Evolutionary conservation across 2,113 vertebrate genomes (phyloP), one percentile per base, ranked within the genome.

Genomic region (Pelmatolapia mariae): DNA sequence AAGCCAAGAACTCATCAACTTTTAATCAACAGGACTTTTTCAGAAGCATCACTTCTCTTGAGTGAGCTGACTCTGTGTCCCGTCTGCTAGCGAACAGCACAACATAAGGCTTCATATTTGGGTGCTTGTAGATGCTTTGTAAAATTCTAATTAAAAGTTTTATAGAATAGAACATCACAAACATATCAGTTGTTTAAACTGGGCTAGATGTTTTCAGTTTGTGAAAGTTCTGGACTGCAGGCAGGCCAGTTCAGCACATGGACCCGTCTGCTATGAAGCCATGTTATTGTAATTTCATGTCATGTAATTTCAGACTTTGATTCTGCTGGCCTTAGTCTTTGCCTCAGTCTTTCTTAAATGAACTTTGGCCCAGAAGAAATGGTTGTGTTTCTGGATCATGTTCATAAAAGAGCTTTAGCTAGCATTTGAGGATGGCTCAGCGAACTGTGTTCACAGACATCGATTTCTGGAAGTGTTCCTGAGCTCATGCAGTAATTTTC

Each of bases 21-120:
- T 85, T 83, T 90, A 50, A 87, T 89, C 33, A 81, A 33, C 9
- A 43, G 80, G n/a, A 88, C 59, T 89, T 84, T 85, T 54, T 43
- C 71, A 85, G 43, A 56, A 66, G 26, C 71, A 15, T 52, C 57
- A 19, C 18, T 22, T 26, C 15, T 29, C 5, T 18, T 61, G 29
- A 73, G 12, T 38, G 13, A 43, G 31, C 9, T 29, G 16, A 22
- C 78, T 61, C 59, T 9, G 38, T 38, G n/a, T 79, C n/a, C 40
- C 5, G 26, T 82, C 10, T 73, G 57, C 43, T 56, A 19, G 50
- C 29, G 53, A 86, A 43, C 6, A 59, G 12, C 43, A 66, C 24
- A 43, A 53, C 47, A 61, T 15, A 50, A 59, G 29, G 22, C 36
- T 81, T 73, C 52, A 63, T 54, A 59, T 83, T 73, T 24, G n/a